A percentile compares a stretch with the other conserved stretches of the same genome.
phyloP scores from a whole-genome alignment of 2,113 vertebrate genomes.

The Actenoides lindsayi region DNA sequence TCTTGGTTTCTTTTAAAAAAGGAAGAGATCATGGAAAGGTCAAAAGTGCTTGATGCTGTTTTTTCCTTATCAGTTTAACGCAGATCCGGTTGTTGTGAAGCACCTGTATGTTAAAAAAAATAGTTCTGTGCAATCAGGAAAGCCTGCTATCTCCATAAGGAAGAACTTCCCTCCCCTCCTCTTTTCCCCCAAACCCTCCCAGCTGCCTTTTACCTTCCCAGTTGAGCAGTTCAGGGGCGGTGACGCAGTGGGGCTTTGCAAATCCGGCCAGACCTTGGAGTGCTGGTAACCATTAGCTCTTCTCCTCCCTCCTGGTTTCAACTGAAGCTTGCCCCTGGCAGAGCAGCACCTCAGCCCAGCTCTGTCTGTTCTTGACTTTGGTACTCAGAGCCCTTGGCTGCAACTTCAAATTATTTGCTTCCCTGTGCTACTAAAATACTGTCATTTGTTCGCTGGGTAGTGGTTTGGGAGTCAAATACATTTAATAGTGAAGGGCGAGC shows the following conservation, averaged over 20 bases:
- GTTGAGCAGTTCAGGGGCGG: background rate
- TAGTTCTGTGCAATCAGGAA: background rate
- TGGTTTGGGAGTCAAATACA: background rate
- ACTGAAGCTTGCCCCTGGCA: fast-evolving
- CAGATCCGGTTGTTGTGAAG: background rate
- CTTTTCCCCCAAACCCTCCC: background rate
- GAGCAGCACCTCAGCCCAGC: background rate
- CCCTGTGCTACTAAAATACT: background rate
- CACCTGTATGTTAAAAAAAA: background rate
- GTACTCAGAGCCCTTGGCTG: background rate
- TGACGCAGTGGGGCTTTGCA: background rate
- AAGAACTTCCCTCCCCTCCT: background rate
- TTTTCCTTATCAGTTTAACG: background rate
- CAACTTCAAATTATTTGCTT: background rate
- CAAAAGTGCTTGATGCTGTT: background rate
- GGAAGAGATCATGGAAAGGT: background rate
- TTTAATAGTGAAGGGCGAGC: background rate
- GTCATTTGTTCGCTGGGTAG: background rate
- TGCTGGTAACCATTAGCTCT: background rate
- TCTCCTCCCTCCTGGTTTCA: background rate
- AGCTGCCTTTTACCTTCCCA: background rate
- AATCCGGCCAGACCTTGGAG: background rate
- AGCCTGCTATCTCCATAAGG: background rate
- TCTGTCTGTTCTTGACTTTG: background rate
- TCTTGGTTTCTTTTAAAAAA: too few relatives aligned